Evolutionary conservation across 2,888 invertebrate genomes (phyloP).

Genomic region (Rhimphoctona megacephalus): DNA sequence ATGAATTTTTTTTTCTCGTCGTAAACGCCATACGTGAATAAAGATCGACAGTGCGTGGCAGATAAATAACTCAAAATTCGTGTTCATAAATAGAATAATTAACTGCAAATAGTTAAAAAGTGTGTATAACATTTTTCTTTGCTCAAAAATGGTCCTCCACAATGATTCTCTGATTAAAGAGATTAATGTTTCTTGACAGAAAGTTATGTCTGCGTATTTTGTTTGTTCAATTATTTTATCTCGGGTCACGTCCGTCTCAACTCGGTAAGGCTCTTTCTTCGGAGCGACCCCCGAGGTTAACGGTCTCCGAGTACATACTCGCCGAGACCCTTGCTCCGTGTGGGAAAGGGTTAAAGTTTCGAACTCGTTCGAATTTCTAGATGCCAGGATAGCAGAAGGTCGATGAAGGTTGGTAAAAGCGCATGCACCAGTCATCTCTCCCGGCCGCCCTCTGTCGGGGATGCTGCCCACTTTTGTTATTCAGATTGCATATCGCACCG

Average conservation of each 20-base stretch:
- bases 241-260: not conserved
- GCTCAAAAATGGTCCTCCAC: not conserved
- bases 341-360: constrained; percentile 77
- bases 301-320: not conserved
- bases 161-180: not conserved
- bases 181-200: not conserved
- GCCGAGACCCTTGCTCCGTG: constrained; percentile 53
- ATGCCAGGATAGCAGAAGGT: constrained; percentile 77
- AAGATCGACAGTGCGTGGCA: not conserved
- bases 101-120: not conserved
- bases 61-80: not conserved
- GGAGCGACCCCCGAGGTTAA: constrained; percentile 16
- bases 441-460: constrained; percentile 31
- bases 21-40: no score
- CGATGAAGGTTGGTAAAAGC: constrained; percentile 50
- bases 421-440: constrained; percentile 18
- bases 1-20: no score
- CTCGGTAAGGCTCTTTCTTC: constrained; percentile 18
- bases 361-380: constrained; percentile 79
- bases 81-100: not conserved
- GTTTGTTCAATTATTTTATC: not conserved
- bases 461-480: constrained; percentile 22
- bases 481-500: not conserved
- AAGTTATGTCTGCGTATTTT: not conserved
- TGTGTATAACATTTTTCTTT: not conserved